A percentile compares a stretch with the other conserved stretches of the same genome.
Conservation (phyloP, 2,797 vertebrate genomes). For the Threskiornis aethiopicus region DNA sequence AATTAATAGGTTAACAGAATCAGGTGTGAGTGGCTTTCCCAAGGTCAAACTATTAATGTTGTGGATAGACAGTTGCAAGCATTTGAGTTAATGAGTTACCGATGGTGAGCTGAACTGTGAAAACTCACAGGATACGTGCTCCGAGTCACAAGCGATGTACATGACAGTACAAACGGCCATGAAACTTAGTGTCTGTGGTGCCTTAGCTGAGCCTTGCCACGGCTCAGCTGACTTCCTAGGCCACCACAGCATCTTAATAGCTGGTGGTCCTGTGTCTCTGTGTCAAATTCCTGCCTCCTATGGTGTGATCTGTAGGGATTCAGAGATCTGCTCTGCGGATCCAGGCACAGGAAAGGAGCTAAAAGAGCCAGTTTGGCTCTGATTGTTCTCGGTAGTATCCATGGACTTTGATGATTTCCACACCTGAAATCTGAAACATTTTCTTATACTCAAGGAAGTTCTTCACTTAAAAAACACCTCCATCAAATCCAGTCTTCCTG, state of each 20-base stretch:
- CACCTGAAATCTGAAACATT: not conserved
- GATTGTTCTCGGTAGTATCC: not conserved
- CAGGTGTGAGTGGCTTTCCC: conserved; percentile 10
- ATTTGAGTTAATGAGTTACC: conserved; percentile 48
- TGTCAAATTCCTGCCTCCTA: not conserved
- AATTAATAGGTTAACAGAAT: conserved; percentile 23
- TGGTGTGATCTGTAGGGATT: not conserved
- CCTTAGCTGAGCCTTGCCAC: not conserved
- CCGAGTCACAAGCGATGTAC: not conserved
- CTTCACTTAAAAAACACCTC: not conserved
- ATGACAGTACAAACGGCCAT: not conserved
- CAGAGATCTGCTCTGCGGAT: not conserved
- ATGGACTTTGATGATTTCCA: not conserved
- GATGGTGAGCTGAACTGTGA: not conserved
- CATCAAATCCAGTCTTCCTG: not conserved
- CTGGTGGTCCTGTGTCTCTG: not conserved
- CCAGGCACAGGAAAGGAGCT: not conserved
- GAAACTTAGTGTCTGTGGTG: not conserved
- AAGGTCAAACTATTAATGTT: conserved; percentile 16
- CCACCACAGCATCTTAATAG: not conserved
- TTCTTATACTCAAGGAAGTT: not conserved
- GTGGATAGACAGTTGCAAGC: not conserved
- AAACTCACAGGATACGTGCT: conserved; percentile 6
- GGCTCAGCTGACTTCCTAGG: not conserved
- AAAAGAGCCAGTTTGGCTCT: not conserved